Base-by-base conservation (phyloP, 2,888 invertebrate genomes). In the Orgyia antiqua region DNA sequence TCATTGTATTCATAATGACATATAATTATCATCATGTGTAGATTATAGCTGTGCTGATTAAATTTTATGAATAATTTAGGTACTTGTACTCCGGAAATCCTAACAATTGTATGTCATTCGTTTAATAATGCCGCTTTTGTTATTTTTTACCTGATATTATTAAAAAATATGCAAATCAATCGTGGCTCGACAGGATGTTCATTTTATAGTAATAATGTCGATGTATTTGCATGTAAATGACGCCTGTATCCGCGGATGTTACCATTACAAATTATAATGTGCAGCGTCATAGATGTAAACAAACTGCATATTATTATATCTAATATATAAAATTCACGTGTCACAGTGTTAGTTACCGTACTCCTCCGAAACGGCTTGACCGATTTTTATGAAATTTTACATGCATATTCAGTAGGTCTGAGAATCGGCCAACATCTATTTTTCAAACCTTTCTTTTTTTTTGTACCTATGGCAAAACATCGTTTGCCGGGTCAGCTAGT, bases 141-240 rank as follows among this genome's bases (percentile, higher is more conserved):
- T 77, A 65, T 70, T 69, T 70, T 20, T 70, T 66, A 61, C 63
- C 63, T 72, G 71, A 79, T 78, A 71, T 80, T 78, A 80, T 77
- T 71, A 82, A 83, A 77, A 84, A 83, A 84, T 83, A 86, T 86
- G 86, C 84, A 80, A 84, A 86, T 86, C 83, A 71, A 84, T 82
- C 65, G 73, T 58, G 58, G 43, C 51, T 60, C 60, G 65, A 66
- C 82, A 78, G 84, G 86, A 84, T 79, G 83, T 63, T 72, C 77
- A 71, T 79, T 83, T 84, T 15, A n/a, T 80, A 64, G 76, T 80
- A 73, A 75, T 79, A 76, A 76, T 70, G 73, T 60, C 67, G 59
- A 68, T 61, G 71, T 75, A 83, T 84, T 83, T 76, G 74, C 82
- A 84, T 86, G 76, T 82, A 77, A 84, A 84, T 84, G 62, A 69